Base-by-base conservation (phyloP, 2,113 vertebrate genomes). In the Polypterus bichir region DNA sequence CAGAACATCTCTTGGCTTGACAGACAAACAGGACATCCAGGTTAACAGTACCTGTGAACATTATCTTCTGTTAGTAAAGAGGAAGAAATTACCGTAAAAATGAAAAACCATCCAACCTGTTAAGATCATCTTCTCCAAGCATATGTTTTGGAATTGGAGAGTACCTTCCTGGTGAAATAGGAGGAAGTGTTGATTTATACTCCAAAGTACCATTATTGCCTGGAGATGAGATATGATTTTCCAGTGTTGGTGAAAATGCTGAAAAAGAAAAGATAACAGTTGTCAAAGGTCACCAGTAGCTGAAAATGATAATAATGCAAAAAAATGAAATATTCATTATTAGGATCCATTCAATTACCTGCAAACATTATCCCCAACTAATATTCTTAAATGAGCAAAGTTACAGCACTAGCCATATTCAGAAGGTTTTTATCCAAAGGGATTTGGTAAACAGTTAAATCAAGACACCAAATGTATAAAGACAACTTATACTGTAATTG, bases 91-190 rank as follows among this genome's bases (percentile, higher is more conserved):
- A 84, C 79, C 77, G 80, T 83, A 83, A 80, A 70, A 86, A 83
- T 66, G 81, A 83, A 84, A 84, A 85, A 81, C 75, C 73, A 76
- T 90, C 91, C 92, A 87, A 98, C 94, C 93, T 96, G 89, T 91
- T 92, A 79, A 96, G 88, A 79, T 97, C 93, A 0, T 97, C 93
- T 77, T 96, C 91, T 79, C 91, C 84, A 72, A 92, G 87, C 85
- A 96, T 87, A 85, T 97, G 91, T 87, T 91, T 93, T 73, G 90
- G 88, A 76, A 97, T 85, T 70, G 92, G 92, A 59, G 94, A 97
- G 72, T 96, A 96, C 85, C 90, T 93, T 84, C 88, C 87, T 0
- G 95, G 92, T 73, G 92, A 94, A 74, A 93, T 88, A 48, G 91
- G 89, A 4, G 91, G 85, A 74, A 92, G 77, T 65, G 88, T 87